phyloP scores from a whole-genome alignment of 2,888 invertebrate genomes.

The Magallana nippona region DNA sequence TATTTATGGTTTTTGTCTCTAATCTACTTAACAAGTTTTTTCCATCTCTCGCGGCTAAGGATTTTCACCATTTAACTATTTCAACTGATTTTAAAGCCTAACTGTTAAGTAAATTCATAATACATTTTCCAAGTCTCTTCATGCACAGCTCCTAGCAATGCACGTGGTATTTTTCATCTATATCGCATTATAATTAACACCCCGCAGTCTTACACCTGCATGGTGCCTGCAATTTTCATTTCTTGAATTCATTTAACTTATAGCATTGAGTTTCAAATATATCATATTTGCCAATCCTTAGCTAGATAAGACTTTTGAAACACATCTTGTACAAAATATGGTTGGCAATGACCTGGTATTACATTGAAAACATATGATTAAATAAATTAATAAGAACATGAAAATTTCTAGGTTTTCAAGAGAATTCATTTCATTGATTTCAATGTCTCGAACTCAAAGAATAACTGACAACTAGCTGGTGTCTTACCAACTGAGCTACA shows the following conservation, averaged over 20 bases:
- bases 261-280: neutral
- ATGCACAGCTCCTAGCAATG: neutral
- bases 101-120: neutral
- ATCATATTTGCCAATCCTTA: no score
- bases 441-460: neutral
- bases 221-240: neutral
- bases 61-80: constrained; percentile 20
- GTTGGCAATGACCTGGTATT: no score
- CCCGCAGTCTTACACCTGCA: constrained; percentile 14
- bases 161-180: neutral
- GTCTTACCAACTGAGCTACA: no score
- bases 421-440: neutral
- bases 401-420: neutral
- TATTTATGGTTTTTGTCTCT: constrained; percentile 22
- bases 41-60: constrained; percentile 9
- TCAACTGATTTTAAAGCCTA: constrained; percentile 6
- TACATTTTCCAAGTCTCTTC: neutral
- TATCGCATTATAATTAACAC: constrained; percentile 14
- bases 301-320: no score
- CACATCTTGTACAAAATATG: no score
- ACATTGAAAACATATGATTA: neutral
- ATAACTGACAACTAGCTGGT: no score
- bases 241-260: neutral
- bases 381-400: neutral
- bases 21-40: constrained; percentile 32